Evolutionary conservation across 2,888 invertebrate species (phyloP), one percentile per base, ranked within the genome.

Genomic region (Pediacus dermestoides): DNA sequence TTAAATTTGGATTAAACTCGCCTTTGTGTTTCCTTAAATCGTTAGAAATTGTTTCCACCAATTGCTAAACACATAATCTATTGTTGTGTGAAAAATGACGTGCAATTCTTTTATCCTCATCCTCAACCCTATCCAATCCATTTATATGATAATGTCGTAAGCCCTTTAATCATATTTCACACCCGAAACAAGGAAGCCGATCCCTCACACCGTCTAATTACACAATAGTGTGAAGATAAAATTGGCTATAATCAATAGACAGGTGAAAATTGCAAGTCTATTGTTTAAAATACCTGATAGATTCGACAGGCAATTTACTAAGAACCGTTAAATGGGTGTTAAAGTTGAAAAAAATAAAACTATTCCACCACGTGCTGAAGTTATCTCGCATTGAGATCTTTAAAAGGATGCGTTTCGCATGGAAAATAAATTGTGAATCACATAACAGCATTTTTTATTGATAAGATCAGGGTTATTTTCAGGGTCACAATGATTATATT

Each of bases 181-280:
- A 23, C 10, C 3, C 3, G n/a, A 23, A 30, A 31, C 10, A 37
- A 30, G 37, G 37, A 25, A 25, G 32, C 37, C 37, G 37, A 37
- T 31, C 38, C 45, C 10, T 33, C 41, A 40, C 42, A 39, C 23
- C 34, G 23, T 15, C 37, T 39, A 42, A 43, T 47, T 46, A 42
- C 31, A 40, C 34, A 38, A 41, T 45, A 36, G 38, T 42, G 42
- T 38, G 39, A 32, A 49, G 45, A 49, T 42, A 50, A 48, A 48
- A 52, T 46, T 50, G 36, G 46, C 42, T 36, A 43, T 40, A 45
- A 44, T 50, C 46, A 37, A 44, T 42, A 40, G 54, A 54, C 53
- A 54, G 56, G 53, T 54, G 56, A 54, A 52, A 54, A 50, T 54
- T 49, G 50, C 48, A 28, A 41, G 15, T 27, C 47, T 34, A 41